Evolutionary conservation across 2,797 vertebrate species (phyloP).

Genomic region (Coranthus polyacanthus): DNA sequence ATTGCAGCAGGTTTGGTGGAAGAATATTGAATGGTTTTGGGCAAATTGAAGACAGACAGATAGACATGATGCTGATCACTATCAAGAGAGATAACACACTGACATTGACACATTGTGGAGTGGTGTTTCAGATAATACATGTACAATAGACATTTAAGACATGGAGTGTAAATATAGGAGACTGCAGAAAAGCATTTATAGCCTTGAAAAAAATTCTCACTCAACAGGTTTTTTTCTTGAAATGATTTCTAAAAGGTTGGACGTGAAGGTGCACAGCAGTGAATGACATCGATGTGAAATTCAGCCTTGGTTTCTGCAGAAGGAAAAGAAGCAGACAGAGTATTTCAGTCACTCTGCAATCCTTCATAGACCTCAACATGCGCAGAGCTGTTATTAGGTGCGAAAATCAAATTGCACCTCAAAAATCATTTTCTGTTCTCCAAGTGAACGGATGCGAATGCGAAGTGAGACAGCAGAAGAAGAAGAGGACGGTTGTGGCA

Average conservation of each 20-base stretch:
- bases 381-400: constrained; percentile 19
- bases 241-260: background rate
- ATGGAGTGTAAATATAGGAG: no score
- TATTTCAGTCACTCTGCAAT: constrained; percentile 17
- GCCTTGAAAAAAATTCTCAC: background rate
- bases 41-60: no score
- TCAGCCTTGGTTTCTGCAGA: constrained; percentile 13
- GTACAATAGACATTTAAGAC: no score
- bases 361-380: constrained; percentile 17
- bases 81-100: no score
- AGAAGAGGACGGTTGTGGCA: background rate
- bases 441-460: constrained; percentile 16
- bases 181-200: background rate
- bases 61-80: no score
- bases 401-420: constrained; percentile 42
- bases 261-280: background rate
- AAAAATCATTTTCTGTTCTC: constrained; percentile 36
- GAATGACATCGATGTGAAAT: constrained; percentile 7
- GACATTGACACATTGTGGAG: no score
- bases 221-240: background rate
- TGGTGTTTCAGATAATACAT: no score
- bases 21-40: no score
- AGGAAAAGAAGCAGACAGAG: constrained; percentile 22
- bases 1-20: no score
- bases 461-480: constrained; percentile 7